Base-by-base conservation (phyloP, 2,888 invertebrate species). In the Epirrita christyi region DNA sequence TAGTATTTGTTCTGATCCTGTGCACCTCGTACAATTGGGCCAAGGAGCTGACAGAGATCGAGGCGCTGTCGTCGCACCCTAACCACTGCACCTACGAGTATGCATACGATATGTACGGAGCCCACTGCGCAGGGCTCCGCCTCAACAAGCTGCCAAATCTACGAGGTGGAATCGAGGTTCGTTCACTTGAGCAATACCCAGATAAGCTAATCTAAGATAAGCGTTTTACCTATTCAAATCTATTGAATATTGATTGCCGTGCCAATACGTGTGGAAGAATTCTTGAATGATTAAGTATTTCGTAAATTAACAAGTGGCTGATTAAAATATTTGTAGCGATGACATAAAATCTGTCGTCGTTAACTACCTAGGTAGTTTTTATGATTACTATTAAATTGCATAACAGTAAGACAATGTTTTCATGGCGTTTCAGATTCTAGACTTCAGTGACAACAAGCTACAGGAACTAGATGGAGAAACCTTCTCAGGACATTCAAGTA, bases 371-470 rank as follows among this genome's bases (percentile, higher is more conserved):
- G 21, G 21, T 3, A 3, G 21, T n/a, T n/a, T n/a, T n/a, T n/a
- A 29, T 29, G 28, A 29, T 8, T 29, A 29, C 4, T 11, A n/a
- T 10, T 11, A 8, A 36, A n/a, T 37, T 47, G 38, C 36, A 11
- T n/a, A 15, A 38, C 14, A 11, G 27, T 36, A 21, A 9, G 13
- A 40, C 36, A 51, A 6, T 34, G 1, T 34, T 41, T 34, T 46
- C 44, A 46, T 61, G 60, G 51, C 21, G 15, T 85, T 89, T 29
- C 87, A 94, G 94, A 89, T 94, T 50, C 82, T 94, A 54, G 93
- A 94, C 73, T 88, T 92, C 65, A 92, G 93, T 32, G 88, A 88
- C 63, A 94, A 94, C 72, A 89, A 93, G 61, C 75, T 94, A 34
- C 85, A 93, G 44, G 88, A 90, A 57, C 70, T 94, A 41, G 81